Percentiles rank a stretch among this genome's conserved stretches.
Conservation (phyloP, 1,140 invertebrate genomes). For the Heterodera carotae region DNA sequence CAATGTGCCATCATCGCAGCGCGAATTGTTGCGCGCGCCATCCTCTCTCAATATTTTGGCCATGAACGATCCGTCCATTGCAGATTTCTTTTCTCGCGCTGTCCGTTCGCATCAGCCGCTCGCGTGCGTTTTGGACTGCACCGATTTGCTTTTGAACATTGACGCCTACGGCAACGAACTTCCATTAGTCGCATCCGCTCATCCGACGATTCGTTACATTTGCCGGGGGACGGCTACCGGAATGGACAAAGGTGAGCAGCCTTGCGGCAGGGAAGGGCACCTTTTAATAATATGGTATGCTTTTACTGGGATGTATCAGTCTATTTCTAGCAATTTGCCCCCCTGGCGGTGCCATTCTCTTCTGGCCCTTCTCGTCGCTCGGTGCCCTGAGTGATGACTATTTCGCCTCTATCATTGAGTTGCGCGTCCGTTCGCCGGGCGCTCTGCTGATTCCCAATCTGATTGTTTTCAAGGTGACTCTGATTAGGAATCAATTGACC, state of each 20-base stretch:
- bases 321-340: conserved; percentile 27
- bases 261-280: background rate
- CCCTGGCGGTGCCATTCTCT: conserved; percentile 33
- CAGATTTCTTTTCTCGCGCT: conserved; percentile 20
- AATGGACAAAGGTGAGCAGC: background rate
- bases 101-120: background rate
- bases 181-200: conserved; percentile 22
- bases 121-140: conserved; percentile 31
- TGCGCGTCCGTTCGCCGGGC: conserved; percentile 27
- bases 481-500: background rate
- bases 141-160: conserved; percentile 25
- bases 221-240: conserved; percentile 23
- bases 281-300: too few species aligned
- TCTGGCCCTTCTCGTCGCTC: conserved; percentile 29
- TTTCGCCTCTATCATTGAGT: conserved; percentile 34
- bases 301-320: background rate
- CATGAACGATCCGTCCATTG: conserved; percentile 31
- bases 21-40: conserved; percentile 30
- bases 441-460: conserved; percentile 26
- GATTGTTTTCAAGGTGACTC: background rate
- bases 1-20: background rate
- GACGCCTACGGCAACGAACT: background rate
- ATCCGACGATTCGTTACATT: conserved; percentile 37
- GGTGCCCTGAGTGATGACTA: conserved; percentile 38
- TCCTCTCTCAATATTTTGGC: conserved; percentile 26